phyloP scores from a whole-genome alignment of 2,888 invertebrate species.

The Criorhina ranunculi region DNA sequence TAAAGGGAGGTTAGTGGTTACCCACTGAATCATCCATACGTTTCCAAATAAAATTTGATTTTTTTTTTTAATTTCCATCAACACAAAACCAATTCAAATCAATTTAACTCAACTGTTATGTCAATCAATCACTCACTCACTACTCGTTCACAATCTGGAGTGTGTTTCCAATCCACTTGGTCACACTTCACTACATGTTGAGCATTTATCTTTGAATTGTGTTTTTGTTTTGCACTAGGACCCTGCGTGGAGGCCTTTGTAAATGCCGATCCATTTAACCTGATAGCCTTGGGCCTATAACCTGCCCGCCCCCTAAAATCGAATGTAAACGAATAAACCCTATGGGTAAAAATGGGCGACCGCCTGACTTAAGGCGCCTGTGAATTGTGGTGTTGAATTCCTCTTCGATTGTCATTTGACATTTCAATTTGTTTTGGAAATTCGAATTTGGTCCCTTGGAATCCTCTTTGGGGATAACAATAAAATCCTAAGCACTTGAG shows the following conservation, averaged over 20 bases:
- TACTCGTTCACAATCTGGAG: slow-evolving; percentile 3
- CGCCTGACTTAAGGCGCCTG: slow-evolving; percentile 37
- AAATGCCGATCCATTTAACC: slow-evolving; percentile 65
- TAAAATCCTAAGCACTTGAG: slow-evolving; percentile 40
- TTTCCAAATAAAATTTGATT: no score
- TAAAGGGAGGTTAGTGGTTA: no score
- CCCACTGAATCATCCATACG: no score
- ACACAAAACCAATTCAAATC: slow-evolving; percentile 27
- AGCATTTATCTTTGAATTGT: slow-evolving; percentile 41
- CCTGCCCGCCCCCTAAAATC: slow-evolving; percentile 16
- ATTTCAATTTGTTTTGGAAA: slow-evolving; percentile 71
- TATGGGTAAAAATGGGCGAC: slow-evolving; percentile 20
- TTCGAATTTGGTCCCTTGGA: slow-evolving; percentile 44
- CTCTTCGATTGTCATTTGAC: slow-evolving; percentile 69
- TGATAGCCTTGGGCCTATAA: slow-evolving; percentile 47
- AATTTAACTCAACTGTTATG: slow-evolving; percentile 35
- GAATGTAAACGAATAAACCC: slow-evolving; percentile 52
- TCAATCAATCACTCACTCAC: slow-evolving; percentile 33
- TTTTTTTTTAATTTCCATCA: slow-evolving; percentile 6
- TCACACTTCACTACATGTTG: slow-evolving; percentile 27
- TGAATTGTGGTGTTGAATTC: slow-evolving; percentile 64
- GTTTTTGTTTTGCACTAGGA: slow-evolving; percentile 23
- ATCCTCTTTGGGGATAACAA: slow-evolving; percentile 53
- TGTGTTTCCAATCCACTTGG: slow-evolving; percentile 32
- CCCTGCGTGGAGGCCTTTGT: slow-evolving; percentile 8